Base-by-base conservation (phyloP, 1,140 invertebrate genomes). In the Drosophila setifemur region DNA sequence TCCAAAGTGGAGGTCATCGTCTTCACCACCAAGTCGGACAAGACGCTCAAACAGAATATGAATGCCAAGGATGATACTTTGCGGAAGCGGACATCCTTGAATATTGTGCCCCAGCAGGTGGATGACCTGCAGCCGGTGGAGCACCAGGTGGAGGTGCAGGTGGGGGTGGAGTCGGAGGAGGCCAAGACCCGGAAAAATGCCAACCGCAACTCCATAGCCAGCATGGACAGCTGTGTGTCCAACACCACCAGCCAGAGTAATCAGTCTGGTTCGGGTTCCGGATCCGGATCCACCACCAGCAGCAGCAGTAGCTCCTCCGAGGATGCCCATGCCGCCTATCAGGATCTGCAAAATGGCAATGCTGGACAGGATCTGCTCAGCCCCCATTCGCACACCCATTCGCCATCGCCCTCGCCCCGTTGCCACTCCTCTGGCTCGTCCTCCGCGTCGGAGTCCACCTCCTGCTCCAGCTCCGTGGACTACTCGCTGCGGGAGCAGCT, bases 31-130 rank as follows among this genome's bases (percentile, higher is more conserved):
- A 90, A 90, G 31, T 89, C 88, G 49, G 82, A 89, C 23, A 89
- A 90, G 37, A 90, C 89, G 0, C 73, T 90, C 3, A 90, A 89
- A 31, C 87, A 90, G 55, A 90, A 90, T 19, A 90, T 90, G 53
- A 89, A 90, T 50, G 77, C 82, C 66, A 89, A 86, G 74, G 88
- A 90, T 54, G 89, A 90, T n/a, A 74, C 88, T n/a, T 6, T 88
- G n/a, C 40, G 88, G 9, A 90, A 90, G 47, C 88, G 89, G 8
- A 90, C 89, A 33, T 90, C 89, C 37, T 29, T 90, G n/a, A 90
- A 86, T 9, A 90, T 90, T 19, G 89, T 90, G 68, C 89, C 89
- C 37, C 88, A 89, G 42, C 76, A 78, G 55, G 74, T 82, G 58
- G 68, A 78, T 1, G 73, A 45, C 1, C 21, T 12, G 7, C 31